Base-by-base conservation (phyloP, 2,888 invertebrate genomes). In the Prenolepis imparis region DNA sequence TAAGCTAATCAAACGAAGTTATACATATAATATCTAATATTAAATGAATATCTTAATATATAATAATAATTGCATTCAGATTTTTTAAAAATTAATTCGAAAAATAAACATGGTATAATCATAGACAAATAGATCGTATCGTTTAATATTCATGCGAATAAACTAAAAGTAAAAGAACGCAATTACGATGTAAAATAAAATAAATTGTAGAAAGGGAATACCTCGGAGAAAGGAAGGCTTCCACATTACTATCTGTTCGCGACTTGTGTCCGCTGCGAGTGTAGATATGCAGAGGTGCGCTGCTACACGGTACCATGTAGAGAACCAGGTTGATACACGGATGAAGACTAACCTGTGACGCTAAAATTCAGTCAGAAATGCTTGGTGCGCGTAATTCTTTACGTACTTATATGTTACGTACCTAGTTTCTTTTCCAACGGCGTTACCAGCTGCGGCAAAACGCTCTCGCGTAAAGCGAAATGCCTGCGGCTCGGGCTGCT, bases 241-340 rank as follows among this genome's bases (percentile, higher is more conserved):
- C 97, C 36, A 96, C 95, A 39, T 95, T 94, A 32, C 90, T 91
- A 15, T 90, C 87, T 9, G 88, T 87, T 44, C 91, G 92, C 4
- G 91, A 91, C 61, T 93, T 91, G 39, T 92, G 91, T 0, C 95
- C 95, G 15, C 89, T 92, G 48, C 92, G 92, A 2, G 92, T 96
- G 90, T 97, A 96, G 86, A 99, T 97, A 91, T 96, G 96, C 32
- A 99, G 95, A 0, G 98, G 98, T 52, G 97, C 96, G 75, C 95
- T 95, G 59, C 96, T 95, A 93, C 98, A 97, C 2, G 97, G 97
- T 44, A 98, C 97, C 61, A 97, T 96, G 95, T 98, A 99, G 1
- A 98, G 95, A 11, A 98, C 97, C 88, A 99, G 96, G 95, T 98
- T 98, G 75, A 99, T 95, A 55, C 97, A 97, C 0, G 98, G 98